Base-by-base conservation (phyloP, 2,888 invertebrate species). In the Leuctra nigra region DNA sequence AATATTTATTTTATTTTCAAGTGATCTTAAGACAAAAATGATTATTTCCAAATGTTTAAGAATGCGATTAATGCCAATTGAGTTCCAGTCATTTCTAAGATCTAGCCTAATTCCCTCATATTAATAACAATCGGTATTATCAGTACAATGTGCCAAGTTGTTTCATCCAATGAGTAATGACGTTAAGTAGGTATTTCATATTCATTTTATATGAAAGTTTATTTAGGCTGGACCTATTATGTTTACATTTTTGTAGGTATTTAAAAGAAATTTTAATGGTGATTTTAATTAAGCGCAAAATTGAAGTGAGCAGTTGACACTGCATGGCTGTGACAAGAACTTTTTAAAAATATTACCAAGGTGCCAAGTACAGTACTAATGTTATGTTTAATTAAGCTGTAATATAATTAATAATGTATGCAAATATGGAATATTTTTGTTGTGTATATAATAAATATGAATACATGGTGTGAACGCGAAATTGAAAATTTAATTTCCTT, bases 321-420 rank as follows among this genome's bases (percentile, higher is more conserved):
- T 67, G 70, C 70, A 71, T 71, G 72, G 72, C 72, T 72, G 72
- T 72, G 72, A 72, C 69, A 71, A 72, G 71, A 71, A 54, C 38
- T 29, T 56, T 46, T 36, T 57, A 29, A 50, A 53, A 57, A 41
- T 54, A 53, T 20, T 58, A 56, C 47, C 50, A 50, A 59, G 59
- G 59, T 59, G 59, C 59, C 59, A 59, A 59, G 55, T 59, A 55
- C 55, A 55, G 55, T 55, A 55, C 16, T 47, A 48, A 33, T 6
- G 36, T 50, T 41, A 41, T 18, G 41, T 11, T 18, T 11, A 14
- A n/a, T 41, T n/a, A n/a, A n/a, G n/a, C n/a, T n/a, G n/a, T n/a
- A n/a, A n/a, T n/a, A n/a, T n/a, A n/a, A n/a, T n/a, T 6, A 7
- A 29, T 29, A 11, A 29, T 7, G 11, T 29, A 29, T 29, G 29